Evolutionary conservation across 2,797 vertebrate species (phyloP).

Genomic region (Loris lydekkerianus): DNA sequence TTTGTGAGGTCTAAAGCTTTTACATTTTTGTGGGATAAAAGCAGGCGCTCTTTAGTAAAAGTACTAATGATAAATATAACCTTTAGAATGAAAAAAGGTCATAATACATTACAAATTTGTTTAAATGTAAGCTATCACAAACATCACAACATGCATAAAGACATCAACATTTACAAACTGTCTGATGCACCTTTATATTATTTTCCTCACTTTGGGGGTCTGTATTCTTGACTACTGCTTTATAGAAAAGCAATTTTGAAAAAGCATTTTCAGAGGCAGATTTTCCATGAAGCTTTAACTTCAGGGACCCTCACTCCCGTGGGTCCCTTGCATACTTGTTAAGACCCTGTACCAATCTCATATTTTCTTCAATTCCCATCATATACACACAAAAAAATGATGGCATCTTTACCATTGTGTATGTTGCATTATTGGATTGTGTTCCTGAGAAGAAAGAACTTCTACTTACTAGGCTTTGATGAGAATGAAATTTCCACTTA

Average conservation of each 20-base stretch:
- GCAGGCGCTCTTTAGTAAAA: not conserved
- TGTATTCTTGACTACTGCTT: not conserved
- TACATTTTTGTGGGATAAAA: not conserved
- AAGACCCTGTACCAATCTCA: not conserved
- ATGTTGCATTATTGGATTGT: not conserved
- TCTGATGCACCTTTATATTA: not conserved
- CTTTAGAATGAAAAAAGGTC: not conserved
- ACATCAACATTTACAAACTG: not conserved
- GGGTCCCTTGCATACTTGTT: not conserved
- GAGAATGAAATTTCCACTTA: slow-evolving; percentile 36
- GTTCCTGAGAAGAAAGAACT: slow-evolving; percentile 40
- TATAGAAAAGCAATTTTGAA: not conserved
- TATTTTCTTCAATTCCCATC: slow-evolving; percentile 29
- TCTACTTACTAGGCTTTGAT: not conserved
- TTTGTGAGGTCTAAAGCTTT: not conserved
- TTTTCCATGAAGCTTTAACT: not conserved
- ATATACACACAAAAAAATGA: not conserved
- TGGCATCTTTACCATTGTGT: not conserved
- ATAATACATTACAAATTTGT: slow-evolving; percentile 10
- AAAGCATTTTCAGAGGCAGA: slow-evolving; percentile 5
- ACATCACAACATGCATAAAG: not conserved
- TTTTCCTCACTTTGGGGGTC: not conserved
- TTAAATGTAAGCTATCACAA: slow-evolving; percentile 26
- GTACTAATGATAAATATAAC: not conserved
- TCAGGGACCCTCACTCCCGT: not conserved